Evolutionary conservation across 2,797 vertebrate genomes (phyloP).

Genomic region (Antrozous pallidus): DNA sequence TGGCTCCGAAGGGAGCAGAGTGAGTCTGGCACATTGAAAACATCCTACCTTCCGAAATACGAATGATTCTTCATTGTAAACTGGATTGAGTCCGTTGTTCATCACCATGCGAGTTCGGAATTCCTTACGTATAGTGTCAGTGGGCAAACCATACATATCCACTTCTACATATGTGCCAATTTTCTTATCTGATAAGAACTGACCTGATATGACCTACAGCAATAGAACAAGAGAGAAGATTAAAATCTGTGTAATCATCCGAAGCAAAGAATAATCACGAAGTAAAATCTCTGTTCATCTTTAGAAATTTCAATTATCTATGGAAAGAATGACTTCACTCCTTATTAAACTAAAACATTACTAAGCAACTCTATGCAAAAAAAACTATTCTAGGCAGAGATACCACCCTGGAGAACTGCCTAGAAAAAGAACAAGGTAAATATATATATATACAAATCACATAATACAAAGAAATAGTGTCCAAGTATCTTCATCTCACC

Average conservation of each 20-base stretch:
- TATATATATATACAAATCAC: neutral
- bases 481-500: neutral
- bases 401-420: neutral
- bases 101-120: constrained; percentile 99
- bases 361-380: neutral
- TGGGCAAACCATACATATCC: constrained; percentile 98
- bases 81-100: constrained; percentile 98
- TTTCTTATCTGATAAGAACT: constrained; percentile 98
- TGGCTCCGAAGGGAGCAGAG: neutral
- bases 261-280: neutral
- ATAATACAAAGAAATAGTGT: neutral
- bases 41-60: constrained; percentile 95
- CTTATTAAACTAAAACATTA: neutral
- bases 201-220: constrained; percentile 95
- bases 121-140: constrained; percentile 98
- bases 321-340: neutral
- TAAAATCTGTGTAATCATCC: neutral
- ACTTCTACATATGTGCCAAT: constrained; percentile 98
- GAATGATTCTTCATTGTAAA: constrained; percentile 98
- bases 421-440: neutral
- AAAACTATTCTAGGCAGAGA: neutral
- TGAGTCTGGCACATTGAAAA: neutral
- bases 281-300: neutral
- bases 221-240: neutral
- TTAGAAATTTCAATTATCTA: neutral